Conservation (phyloP, 2,113 vertebrate species). For the Tetrao urogallus region DNA sequence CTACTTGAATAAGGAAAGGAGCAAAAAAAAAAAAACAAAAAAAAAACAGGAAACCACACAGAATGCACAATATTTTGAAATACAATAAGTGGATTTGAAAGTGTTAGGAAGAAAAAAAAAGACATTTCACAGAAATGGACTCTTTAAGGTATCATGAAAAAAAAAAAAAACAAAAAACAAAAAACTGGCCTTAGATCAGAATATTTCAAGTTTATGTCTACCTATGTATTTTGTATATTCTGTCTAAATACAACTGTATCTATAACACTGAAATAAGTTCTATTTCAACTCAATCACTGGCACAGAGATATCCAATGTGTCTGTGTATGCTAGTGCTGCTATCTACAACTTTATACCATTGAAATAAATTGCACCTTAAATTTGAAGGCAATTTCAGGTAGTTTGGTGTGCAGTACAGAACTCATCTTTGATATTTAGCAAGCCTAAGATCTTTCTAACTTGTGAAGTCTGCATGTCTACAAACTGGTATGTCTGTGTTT, state of each 20-base stretch:
- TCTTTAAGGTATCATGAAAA: background rate
- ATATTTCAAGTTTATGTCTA: background rate
- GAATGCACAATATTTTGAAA: background rate
- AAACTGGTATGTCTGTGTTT: conserved; percentile 80
- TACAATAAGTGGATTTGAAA: background rate
- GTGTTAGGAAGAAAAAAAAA: background rate
- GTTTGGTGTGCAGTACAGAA: conserved; percentile 73
- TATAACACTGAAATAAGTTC: background rate
- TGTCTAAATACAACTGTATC: background rate
- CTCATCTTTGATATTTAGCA: conserved; percentile 79
- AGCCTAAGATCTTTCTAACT: conserved; percentile 75
- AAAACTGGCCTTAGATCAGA: background rate
- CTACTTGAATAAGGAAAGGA: background rate
- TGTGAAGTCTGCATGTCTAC: conserved; percentile 78
- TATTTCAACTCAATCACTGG: background rate
- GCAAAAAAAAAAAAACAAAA: background rate
- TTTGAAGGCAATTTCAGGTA: conserved; percentile 82
- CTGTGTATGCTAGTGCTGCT: conserved; percentile 42
- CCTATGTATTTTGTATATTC: background rate
- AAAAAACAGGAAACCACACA: background rate
- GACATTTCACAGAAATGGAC: background rate
- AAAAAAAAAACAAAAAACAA: background rate
- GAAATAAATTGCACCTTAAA: conserved; percentile 81
- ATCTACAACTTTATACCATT: conserved; percentile 77
- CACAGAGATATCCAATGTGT: background rate